Percentiles rank a stretch among this genome's conserved stretches.
phyloP scores from a whole-genome alignment of 2,113 vertebrate species.

The Mustela nigripes region DNA sequence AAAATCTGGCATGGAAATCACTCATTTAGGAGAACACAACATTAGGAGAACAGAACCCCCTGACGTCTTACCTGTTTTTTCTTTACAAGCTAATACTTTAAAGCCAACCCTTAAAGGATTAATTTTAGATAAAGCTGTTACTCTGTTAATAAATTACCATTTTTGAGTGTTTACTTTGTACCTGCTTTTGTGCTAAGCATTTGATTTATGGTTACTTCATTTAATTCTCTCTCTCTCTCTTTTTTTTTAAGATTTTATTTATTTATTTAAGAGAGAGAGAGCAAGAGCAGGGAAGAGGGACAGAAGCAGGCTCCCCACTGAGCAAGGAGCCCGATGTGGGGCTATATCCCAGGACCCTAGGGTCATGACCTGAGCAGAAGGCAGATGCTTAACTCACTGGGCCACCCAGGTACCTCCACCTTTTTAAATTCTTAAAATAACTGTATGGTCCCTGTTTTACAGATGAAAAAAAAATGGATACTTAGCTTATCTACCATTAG shows the following conservation, averaged over 20 bases:
- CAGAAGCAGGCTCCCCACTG: background rate
- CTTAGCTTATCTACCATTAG: slow-evolving; percentile 1
- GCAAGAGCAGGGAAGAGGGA: too few species aligned
- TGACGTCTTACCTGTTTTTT: slow-evolving; percentile 2
- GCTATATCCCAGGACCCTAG: background rate
- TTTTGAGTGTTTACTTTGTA: background rate
- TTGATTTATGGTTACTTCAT: slow-evolving; percentile 10
- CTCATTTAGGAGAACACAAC: background rate
- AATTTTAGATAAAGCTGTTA: slow-evolving; percentile 8
- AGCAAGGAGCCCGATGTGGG: background rate
- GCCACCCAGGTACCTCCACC: background rate
- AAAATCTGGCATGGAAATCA: slow-evolving; percentile 21
- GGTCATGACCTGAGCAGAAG: background rate
- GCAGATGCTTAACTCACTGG: background rate
- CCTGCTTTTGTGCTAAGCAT: slow-evolving; percentile 23
- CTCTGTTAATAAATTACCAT: slow-evolving; percentile 46
- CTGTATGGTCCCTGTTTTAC: background rate
- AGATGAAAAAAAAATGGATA: slow-evolving; percentile 45
- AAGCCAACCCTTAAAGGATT: slow-evolving; percentile 16
- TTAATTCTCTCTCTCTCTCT: slow-evolving; percentile 1
- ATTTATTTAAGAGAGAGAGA: too few species aligned
- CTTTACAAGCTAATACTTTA: background rate
- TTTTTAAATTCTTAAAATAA: slow-evolving; percentile 45
- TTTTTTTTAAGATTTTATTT: background rate
- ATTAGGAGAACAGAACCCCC: background rate